A percentile compares a stretch with the other conserved stretches of the same genome.
Evolutionary conservation across 1,140 invertebrate species (phyloP).

Genomic region (Drepana arcuata): DNA sequence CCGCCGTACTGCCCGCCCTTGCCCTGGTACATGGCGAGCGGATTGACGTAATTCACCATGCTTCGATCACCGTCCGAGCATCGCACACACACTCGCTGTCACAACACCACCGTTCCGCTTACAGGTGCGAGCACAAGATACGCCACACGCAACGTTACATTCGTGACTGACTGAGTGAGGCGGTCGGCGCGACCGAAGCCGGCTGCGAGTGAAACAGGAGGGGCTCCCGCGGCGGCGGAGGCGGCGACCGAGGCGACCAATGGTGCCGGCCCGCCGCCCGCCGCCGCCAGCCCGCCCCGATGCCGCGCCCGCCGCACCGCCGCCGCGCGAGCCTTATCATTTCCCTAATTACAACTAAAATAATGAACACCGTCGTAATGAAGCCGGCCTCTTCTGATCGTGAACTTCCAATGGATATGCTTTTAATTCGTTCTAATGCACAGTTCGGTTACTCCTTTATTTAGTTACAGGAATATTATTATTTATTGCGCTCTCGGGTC

Average conservation of each 20-base stretch:
- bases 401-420: no score
- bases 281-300: conserved; percentile 3
- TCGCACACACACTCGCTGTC: conserved; percentile 55
- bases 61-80: conserved; percentile 60
- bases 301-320: conserved; percentile 17
- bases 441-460: no score
- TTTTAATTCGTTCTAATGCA: no score
- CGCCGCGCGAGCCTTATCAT: conserved; percentile 48
- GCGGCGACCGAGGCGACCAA: conserved; percentile 18
- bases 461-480: no score
- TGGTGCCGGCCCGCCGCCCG: conserved; percentile 13
- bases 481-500: no score
- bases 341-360: conserved; percentile 68
- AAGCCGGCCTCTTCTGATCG: conserved; percentile 25
- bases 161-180: conserved; percentile 34
- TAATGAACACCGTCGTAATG: conserved; percentile 58
- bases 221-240: conserved; percentile 11
- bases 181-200: conserved; percentile 6
- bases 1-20: conserved; percentile 68
- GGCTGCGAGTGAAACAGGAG: conserved; percentile 11
- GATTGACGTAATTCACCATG: conserved; percentile 75
- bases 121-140: conserved; percentile 18
- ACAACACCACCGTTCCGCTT: conserved; percentile 39
- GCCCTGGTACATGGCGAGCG: conserved; percentile 73
- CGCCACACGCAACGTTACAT: conserved; percentile 26